Evolutionary conservation across 2,888 invertebrate species (phyloP).

Genomic region (Mellilla xanthometata): DNA sequence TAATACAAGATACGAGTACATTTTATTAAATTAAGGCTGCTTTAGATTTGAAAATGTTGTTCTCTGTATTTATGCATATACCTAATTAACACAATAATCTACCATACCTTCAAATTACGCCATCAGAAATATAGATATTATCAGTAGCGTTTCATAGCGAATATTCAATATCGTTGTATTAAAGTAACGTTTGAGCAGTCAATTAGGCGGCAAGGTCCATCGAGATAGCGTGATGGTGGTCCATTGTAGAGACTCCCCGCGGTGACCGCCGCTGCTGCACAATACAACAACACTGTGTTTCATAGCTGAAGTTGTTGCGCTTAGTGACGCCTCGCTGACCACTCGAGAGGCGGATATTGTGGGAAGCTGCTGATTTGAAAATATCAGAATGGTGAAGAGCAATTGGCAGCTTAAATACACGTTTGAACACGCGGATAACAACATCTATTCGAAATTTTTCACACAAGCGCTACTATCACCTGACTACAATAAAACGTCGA

Average conservation of each 20-base stretch:
- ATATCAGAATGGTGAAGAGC: slow-evolving; percentile 25
- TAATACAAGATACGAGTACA: too few relatives aligned
- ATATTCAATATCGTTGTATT: slow-evolving; percentile 74
- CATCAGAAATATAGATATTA: too few relatives aligned
- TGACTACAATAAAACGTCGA: slow-evolving; percentile 36
- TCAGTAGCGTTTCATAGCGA: too few relatives aligned
- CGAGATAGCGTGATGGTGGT: slow-evolving; percentile 79
- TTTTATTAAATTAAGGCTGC: too few relatives aligned
- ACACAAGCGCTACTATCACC: neutral
- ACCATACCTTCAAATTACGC: too few relatives aligned
- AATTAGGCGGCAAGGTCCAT: slow-evolving; percentile 79
- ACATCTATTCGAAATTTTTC: too few relatives aligned
- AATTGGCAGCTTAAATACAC: neutral
- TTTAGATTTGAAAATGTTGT: too few relatives aligned
- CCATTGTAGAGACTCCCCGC: slow-evolving; percentile 73
- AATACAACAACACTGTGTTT: slow-evolving; percentile 68
- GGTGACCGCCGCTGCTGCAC: slow-evolving; percentile 55
- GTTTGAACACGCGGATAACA: too few relatives aligned
- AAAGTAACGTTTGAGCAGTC: slow-evolving; percentile 78
- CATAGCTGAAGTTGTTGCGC: slow-evolving; percentile 72
- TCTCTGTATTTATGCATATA: too few relatives aligned
- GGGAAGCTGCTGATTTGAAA: slow-evolving; percentile 58
- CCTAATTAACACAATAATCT: too few relatives aligned
- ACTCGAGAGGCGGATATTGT: slow-evolving; percentile 63
- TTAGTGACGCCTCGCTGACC: slow-evolving; percentile 72